These are phyloP conservation scores for Salvelinus sp. DNA, from an alignment of 2,113 vertebrate genomes.

Conservation along the genomic window DNA sequence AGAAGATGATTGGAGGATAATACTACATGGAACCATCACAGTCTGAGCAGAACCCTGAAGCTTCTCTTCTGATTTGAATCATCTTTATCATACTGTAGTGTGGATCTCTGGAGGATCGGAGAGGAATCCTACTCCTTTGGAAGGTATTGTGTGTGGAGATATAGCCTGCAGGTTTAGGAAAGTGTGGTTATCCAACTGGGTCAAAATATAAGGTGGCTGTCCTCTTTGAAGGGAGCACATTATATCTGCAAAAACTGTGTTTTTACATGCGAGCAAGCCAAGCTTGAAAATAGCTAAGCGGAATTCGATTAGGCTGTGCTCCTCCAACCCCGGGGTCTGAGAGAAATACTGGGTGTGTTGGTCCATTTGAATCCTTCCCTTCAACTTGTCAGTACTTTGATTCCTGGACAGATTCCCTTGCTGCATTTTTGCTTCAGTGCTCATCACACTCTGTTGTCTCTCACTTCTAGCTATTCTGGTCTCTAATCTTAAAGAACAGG, in stretches of 20 bases:
- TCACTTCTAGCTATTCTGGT: slow-evolving; percentile 69
- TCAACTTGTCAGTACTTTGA: slow-evolving; percentile 78
- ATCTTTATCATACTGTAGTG: not conserved
- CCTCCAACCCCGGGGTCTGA: slow-evolving; percentile 53
- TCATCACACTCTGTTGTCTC: slow-evolving; percentile 65
- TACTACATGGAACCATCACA: too few species aligned
- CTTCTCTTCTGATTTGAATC: too few species aligned
- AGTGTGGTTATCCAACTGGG: slow-evolving; percentile 39
- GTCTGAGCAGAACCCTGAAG: too few species aligned
- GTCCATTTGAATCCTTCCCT: slow-evolving; percentile 68
- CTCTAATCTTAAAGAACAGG: slow-evolving; percentile 32
- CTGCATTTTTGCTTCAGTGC: slow-evolving; percentile 74
- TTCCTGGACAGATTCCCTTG: slow-evolving; percentile 75
- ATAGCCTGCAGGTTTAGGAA: slow-evolving; percentile 28
- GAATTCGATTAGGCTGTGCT: slow-evolving; percentile 58
- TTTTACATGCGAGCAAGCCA: slow-evolving; percentile 53
- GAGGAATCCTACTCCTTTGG: slow-evolving; percentile 3
- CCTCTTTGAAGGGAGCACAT: slow-evolving; percentile 41
- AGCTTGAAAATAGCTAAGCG: slow-evolving; percentile 58
- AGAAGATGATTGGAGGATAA: too few species aligned
- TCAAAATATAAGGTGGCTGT: slow-evolving; percentile 33
- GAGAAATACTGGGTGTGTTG: slow-evolving; percentile 62
- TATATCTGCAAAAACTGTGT: slow-evolving; percentile 36
- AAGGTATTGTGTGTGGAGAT: not conserved
- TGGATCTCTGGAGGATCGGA: not conserved